These are phyloP conservation scores for Drosophila serrata DNA, from an alignment of 1,140 invertebrate genomes.

Conservation along the genomic window DNA sequence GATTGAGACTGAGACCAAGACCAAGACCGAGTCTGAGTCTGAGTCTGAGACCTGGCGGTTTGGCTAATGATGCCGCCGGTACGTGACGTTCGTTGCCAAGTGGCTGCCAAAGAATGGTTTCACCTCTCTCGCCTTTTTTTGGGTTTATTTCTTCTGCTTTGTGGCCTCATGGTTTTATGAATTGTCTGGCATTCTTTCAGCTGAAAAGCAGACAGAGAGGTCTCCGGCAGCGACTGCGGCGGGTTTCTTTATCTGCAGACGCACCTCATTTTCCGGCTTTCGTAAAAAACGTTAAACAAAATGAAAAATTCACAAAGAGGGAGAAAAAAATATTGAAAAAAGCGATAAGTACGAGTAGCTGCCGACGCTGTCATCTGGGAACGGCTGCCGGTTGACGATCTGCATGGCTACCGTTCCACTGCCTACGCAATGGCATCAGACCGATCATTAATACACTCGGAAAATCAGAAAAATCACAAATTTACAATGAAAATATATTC, in stretches of 20 bases:
- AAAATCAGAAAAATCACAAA: constrained; percentile 4
- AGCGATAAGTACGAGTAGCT: constrained; percentile 52
- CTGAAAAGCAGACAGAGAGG: constrained; percentile 9
- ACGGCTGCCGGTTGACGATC: constrained; percentile 48
- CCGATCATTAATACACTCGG: constrained; percentile 30
- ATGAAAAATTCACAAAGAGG: constrained; percentile 41
- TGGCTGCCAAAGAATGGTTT: constrained; percentile 72
- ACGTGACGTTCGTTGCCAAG: constrained; percentile 81
- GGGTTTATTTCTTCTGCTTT: constrained; percentile 29
- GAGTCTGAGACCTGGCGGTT: constrained; percentile 43
- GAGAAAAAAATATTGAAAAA: constrained; percentile 18
- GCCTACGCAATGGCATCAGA: constrained; percentile 33
- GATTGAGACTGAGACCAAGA: constrained; percentile 35
- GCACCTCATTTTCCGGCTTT: constrained; percentile 81
- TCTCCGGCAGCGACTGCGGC: constrained; percentile 54
- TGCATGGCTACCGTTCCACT: constrained; percentile 47
- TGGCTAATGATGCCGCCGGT: constrained; percentile 81
- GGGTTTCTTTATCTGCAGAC: constrained; percentile 68
- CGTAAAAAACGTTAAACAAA: constrained; percentile 32
- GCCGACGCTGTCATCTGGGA: constrained; percentile 39
- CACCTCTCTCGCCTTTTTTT: constrained; percentile 43
- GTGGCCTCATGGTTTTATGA: constrained; percentile 58
- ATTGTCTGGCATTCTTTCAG: constrained; percentile 73
- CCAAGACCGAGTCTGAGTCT: too few relatives aligned
- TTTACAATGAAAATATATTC: neutral